These are phyloP conservation scores for Drosophila neutralis DNA, from an alignment of 2,888 invertebrate species.

Conservation along the genomic window DNA sequence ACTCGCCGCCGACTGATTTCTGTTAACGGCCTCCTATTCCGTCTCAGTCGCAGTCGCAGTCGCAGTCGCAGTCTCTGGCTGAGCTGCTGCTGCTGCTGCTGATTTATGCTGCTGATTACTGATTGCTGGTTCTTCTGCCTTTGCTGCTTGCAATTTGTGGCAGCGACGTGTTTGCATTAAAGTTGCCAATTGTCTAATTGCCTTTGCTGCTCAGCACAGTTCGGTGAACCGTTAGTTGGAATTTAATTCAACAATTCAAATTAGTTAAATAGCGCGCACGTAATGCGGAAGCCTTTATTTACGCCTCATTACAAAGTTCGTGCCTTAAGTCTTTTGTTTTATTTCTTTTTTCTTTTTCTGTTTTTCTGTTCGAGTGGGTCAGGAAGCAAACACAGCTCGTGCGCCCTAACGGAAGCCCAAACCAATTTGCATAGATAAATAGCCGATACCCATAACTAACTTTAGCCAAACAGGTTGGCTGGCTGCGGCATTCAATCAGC, in stretches of 20 bases:
- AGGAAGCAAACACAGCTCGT: slow-evolving; percentile 49
- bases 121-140: slow-evolving; percentile 33
- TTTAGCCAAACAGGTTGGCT: slow-evolving; percentile 1
- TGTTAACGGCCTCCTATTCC: slow-evolving; percentile 14
- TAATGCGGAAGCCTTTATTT: slow-evolving; percentile 58
- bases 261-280: slow-evolving; percentile 53
- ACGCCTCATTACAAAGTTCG: slow-evolving; percentile 59
- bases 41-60: background rate
- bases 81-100: slow-evolving; percentile 12
- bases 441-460: slow-evolving; percentile 14
- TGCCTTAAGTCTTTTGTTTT: slow-evolving; percentile 70
- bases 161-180: slow-evolving; percentile 64
- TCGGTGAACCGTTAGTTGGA: slow-evolving; percentile 65
- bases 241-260: slow-evolving; percentile 39
- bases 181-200: slow-evolving; percentile 65
- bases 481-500: background rate
- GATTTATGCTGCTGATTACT: slow-evolving; percentile 9
- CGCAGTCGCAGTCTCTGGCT: slow-evolving; percentile 11
- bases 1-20: slow-evolving; percentile 80
- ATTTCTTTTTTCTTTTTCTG: background rate
- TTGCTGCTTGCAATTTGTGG: slow-evolving; percentile 25
- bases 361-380: slow-evolving; percentile 45
- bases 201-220: slow-evolving; percentile 46
- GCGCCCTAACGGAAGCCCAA: slow-evolving; percentile 57
- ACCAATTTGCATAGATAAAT: slow-evolving; percentile 38